phyloP scores from a whole-genome alignment of 2,888 invertebrate species.

The Parochlus steinenii region DNA sequence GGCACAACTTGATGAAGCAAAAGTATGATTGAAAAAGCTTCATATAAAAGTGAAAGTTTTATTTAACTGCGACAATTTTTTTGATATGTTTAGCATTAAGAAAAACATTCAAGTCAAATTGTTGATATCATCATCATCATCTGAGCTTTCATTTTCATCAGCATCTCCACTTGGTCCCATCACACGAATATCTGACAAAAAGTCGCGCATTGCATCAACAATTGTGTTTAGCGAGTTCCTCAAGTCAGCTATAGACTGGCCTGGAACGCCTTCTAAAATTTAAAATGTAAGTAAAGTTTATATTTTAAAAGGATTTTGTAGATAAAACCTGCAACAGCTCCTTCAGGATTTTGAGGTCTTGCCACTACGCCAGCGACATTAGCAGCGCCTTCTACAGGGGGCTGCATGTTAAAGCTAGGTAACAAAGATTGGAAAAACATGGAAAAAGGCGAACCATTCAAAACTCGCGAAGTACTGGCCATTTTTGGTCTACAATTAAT shows the following conservation, averaged over 20 bases:
- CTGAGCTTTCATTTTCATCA: constrained; percentile 34
- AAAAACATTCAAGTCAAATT: constrained; percentile 22
- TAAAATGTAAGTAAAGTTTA: constrained; percentile 11
- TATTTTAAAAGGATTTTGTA: constrained; percentile 16
- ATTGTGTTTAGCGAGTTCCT: constrained; percentile 46
- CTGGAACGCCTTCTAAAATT: constrained; percentile 24
- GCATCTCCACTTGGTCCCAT: constrained; percentile 38
- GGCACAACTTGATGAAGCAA: too few species aligned
- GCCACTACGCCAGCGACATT: constrained; percentile 13
- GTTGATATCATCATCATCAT: constrained; percentile 33
- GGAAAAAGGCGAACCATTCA: constrained; percentile 31
- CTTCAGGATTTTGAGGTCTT: constrained; percentile 14
- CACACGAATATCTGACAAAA: constrained; percentile 45
- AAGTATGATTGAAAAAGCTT: too few species aligned
- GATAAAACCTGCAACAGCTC: too few species aligned
- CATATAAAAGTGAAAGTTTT: too few species aligned
- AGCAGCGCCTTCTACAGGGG: constrained; percentile 4
- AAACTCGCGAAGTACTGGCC: too few species aligned
- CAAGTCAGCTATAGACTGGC: constrained; percentile 28
- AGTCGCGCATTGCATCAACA: constrained; percentile 54
- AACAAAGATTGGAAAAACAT: constrained; percentile 57
- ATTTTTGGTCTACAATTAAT: constrained; percentile 2
- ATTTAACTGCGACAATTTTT: too few species aligned
- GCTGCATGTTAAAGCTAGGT: constrained; percentile 40
- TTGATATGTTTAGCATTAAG: too few species aligned